Conservation (phyloP, 2,113 vertebrate genomes). For the Trinectes maculatus region DNA sequence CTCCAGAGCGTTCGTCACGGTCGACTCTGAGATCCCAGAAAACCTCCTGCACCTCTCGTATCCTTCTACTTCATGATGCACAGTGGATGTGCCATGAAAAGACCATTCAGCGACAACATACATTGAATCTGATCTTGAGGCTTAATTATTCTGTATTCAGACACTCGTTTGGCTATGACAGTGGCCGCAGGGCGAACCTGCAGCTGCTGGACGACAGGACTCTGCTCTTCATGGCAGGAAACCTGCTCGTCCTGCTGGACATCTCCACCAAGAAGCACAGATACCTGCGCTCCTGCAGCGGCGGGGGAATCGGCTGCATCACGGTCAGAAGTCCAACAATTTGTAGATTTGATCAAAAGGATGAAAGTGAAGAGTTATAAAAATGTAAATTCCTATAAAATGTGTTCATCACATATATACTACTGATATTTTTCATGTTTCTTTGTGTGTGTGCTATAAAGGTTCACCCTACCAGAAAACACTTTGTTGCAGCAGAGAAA, state of each 20-base stretch:
- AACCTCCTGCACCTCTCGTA: conserved; percentile 89
- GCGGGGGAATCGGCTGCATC: conserved; percentile 89
- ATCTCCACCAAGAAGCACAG: conserved; percentile 82
- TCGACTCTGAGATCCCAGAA: conserved; percentile 80
- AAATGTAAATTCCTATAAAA: too few relatives aligned
- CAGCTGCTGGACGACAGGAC: conserved; percentile 85
- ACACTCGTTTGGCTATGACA: conserved; percentile 95
- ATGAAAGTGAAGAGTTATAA: too few relatives aligned
- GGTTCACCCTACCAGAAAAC: conserved; percentile 85
- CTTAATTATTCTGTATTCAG: conserved; percentile 70
- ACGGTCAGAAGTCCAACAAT: conserved; percentile 77
- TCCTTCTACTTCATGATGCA: conserved; percentile 69
- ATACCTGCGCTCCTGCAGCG: conserved; percentile 86
- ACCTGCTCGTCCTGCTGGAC: conserved; percentile 86
- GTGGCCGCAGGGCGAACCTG: conserved; percentile 86
- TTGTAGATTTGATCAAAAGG: too few relatives aligned
- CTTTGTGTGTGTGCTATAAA: conserved; percentile 67
- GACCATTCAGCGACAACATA: neutral
- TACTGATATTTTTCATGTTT: too few relatives aligned
- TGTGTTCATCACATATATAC: too few relatives aligned
- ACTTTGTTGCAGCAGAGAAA: conserved; percentile 91
- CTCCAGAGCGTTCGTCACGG: conserved; percentile 82
- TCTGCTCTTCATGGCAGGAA: conserved; percentile 89
- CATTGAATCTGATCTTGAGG: conserved; percentile 14
- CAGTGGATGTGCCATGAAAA: too few relatives aligned